phyloP scores from a whole-genome alignment of 2,797 vertebrate genomes.

The Nannoperca obscura region DNA sequence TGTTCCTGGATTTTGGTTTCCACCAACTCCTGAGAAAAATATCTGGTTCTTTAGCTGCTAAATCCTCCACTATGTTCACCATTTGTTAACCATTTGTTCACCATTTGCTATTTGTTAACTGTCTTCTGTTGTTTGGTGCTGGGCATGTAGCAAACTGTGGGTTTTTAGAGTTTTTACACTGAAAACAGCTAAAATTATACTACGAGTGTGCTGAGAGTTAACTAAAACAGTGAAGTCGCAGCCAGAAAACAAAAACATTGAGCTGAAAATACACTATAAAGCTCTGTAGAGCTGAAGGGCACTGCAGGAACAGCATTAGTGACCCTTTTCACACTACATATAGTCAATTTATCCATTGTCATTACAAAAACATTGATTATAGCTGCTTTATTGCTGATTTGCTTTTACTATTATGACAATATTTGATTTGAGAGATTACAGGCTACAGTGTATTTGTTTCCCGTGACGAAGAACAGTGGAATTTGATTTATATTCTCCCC shows the following conservation, averaged over 20 bases:
- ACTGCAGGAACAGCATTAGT: background rate
- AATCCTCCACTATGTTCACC: background rate
- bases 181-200: background rate
- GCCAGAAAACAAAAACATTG: background rate
- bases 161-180: background rate
- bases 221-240: background rate
- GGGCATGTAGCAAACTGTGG: background rate
- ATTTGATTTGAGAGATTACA: slow-evolving; percentile 73
- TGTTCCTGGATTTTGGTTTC: slow-evolving; percentile 5
- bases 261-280: background rate
- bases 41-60: background rate
- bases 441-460: slow-evolving; percentile 51
- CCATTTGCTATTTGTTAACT: background rate
- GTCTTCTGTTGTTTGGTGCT: background rate
- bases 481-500: slow-evolving; percentile 81
- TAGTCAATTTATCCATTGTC: background rate
- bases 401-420: slow-evolving; percentile 20
- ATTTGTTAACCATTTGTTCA: too few species aligned
- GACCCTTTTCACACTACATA: background rate
- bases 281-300: background rate
- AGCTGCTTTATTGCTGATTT: background rate
- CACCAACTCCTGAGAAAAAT: background rate
- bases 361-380: background rate
- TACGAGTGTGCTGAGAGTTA: background rate
- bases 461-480: slow-evolving; percentile 37